Evolutionary conservation across 53 echinoderm and acorn worm species (phyloP).

Genomic region (Glandiceps talaboti): DNA sequence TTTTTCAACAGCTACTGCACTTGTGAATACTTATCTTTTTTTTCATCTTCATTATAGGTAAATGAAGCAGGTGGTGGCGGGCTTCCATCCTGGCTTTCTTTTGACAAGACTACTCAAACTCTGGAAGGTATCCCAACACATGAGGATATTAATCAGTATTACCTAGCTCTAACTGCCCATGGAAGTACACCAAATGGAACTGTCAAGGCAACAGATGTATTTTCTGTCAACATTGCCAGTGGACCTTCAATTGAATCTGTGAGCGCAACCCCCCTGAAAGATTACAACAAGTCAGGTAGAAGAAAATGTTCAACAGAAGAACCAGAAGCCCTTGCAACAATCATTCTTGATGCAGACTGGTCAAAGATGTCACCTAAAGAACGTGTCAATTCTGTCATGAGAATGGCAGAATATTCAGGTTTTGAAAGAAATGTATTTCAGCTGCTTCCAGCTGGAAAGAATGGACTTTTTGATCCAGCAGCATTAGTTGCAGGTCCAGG

Average conservation of each 20-base stretch:
- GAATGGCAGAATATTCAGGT: slow-evolving; percentile 90
- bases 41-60: slow-evolving; percentile 66
- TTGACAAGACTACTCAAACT: slow-evolving; percentile 38
- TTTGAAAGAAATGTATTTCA: slow-evolving; percentile 60
- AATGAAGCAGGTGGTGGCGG: slow-evolving; percentile 51
- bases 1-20: too few relatives aligned
- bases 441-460: slow-evolving; percentile 68
- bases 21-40: too few relatives aligned
- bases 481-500: slow-evolving; percentile 82
- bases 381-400: slow-evolving; percentile 49
- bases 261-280: neutral
- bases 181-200: slow-evolving; percentile 63
- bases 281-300: slow-evolving; percentile 5
- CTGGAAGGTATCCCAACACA: slow-evolving; percentile 86
- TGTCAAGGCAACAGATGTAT: slow-evolving; percentile 63
- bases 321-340: slow-evolving; percentile 51
- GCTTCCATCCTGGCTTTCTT: slow-evolving; percentile 78
- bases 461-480: slow-evolving; percentile 37
- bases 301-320: slow-evolving; percentile 36
- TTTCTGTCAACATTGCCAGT: slow-evolving; percentile 52
- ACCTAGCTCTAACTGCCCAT: slow-evolving; percentile 69
- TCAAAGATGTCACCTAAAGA: slow-evolving; percentile 47
- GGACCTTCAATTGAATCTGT: slow-evolving; percentile 10
- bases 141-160: slow-evolving; percentile 82
- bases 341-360: slow-evolving; percentile 97